These are phyloP conservation scores for Habroteleia sp. DNA, from an alignment of 2,888 invertebrate genomes.

Conservation along the genomic window DNA sequence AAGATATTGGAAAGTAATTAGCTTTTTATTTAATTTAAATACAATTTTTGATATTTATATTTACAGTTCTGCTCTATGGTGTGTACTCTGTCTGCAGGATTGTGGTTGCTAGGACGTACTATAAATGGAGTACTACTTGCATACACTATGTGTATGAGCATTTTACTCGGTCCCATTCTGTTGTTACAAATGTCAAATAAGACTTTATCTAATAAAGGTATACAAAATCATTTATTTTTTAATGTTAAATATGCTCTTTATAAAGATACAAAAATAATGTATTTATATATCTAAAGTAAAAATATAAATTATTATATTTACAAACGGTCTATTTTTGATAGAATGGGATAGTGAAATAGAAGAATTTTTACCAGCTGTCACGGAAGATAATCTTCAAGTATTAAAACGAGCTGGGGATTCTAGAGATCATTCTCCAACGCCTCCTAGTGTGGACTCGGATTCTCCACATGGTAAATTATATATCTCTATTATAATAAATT, in stretches of 20 bases:
- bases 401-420: slow-evolving; percentile 78
- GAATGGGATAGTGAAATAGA: slow-evolving; percentile 80
- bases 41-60: too few species aligned
- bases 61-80: slow-evolving; percentile 76
- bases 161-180: slow-evolving; percentile 74
- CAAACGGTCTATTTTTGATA: too few species aligned
- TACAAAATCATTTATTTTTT: too few species aligned
- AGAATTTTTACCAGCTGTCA: slow-evolving; percentile 79
- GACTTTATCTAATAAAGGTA: slow-evolving; percentile 74
- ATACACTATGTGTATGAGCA: slow-evolving; percentile 74
- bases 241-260: too few species aligned
- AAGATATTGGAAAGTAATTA: too few species aligned
- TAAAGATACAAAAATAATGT: too few species aligned
- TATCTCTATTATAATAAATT: too few species aligned
- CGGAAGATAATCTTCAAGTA: slow-evolving; percentile 78
- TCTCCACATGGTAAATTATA: slow-evolving; percentile 71
- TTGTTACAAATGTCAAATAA: slow-evolving; percentile 71
- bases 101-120: slow-evolving; percentile 75
- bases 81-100: slow-evolving; percentile 71
- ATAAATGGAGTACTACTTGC: slow-evolving; percentile 74
- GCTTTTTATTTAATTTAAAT: too few species aligned
- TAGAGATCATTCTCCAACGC: slow-evolving; percentile 77
- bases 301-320: too few species aligned
- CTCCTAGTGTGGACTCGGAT: slow-evolving; percentile 72
- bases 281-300: too few species aligned